Conservation (phyloP, 2,888 invertebrate species). For the Amphiduros pacificus region DNA sequence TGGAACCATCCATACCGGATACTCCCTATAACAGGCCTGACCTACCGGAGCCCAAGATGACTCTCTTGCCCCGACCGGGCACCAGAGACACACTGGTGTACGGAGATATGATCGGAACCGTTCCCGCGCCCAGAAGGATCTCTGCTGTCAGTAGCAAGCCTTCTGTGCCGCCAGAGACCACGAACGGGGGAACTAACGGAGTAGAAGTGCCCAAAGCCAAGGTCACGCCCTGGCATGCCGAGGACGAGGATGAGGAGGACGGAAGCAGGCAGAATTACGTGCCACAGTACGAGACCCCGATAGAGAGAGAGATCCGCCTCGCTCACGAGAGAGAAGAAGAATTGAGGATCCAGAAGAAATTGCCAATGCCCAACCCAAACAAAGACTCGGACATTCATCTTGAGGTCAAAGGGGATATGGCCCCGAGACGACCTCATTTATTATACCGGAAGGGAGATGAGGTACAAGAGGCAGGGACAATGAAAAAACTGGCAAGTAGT, state of each 20-base stretch:
- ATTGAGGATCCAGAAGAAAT: conserved; percentile 54
- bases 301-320: conserved; percentile 64
- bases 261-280: conserved; percentile 15
- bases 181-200: too few relatives aligned
- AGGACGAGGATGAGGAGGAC: conserved; percentile 9
- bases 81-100: background rate
- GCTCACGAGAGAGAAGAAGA: conserved; percentile 63
- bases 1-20: conserved; percentile 11
- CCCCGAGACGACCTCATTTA: background rate
- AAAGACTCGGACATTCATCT: background rate
- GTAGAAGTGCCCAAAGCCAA: too few relatives aligned
- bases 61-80: background rate
- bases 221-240: background rate
- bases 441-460: conserved; percentile 19
- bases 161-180: too few relatives aligned
- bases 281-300: conserved; percentile 60
- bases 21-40: conserved; percentile 25
- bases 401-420: conserved; percentile 2
- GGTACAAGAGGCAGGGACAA: conserved; percentile 27
- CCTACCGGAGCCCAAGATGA: conserved; percentile 8
- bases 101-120: background rate
- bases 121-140: background rate
- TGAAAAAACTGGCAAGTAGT: conserved; percentile 61
- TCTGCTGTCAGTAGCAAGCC: background rate
- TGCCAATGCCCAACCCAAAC: conserved; percentile 33